Evolutionary conservation across 2,888 invertebrate genomes (phyloP).

Genomic region (Yponomeuta sedellus): DNA sequence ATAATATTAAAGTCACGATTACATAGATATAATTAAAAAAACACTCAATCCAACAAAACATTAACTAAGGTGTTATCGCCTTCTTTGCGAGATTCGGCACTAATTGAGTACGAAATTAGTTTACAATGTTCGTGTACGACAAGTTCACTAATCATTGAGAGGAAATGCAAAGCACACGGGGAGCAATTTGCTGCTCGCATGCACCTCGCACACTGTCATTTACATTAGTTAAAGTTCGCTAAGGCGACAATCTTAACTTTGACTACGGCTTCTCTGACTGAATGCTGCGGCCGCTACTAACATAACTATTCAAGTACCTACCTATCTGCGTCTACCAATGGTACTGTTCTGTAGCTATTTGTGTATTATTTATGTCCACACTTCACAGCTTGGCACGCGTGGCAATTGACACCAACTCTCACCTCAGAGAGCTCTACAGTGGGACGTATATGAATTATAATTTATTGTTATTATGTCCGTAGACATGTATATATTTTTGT

Average conservation of each 20-base stretch:
- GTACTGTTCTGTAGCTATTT: too few species aligned
- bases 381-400: too few species aligned
- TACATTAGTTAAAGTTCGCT: slow-evolving; percentile 35
- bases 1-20: too few species aligned
- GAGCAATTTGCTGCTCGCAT: slow-evolving; percentile 35
- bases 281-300: neutral
- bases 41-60: too few species aligned
- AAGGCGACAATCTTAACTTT: slow-evolving; percentile 32
- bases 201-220: slow-evolving; percentile 31
- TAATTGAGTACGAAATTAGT: neutral
- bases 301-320: slow-evolving; percentile 13
- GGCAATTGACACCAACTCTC: too few species aligned
- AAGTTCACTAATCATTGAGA: slow-evolving; percentile 29
- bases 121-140: neutral
- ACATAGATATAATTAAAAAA: too few species aligned
- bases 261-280: slow-evolving; percentile 26
- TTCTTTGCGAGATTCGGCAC: neutral
- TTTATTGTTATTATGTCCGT: too few species aligned
- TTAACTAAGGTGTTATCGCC: too few species aligned
- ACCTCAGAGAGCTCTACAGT: too few species aligned
- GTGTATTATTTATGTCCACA: too few species aligned
- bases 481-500: too few species aligned
- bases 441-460: too few species aligned
- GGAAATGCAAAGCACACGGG: slow-evolving; percentile 31
- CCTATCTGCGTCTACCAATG: neutral